Evolutionary conservation across 2,797 vertebrate species (phyloP).

Genomic region (Danionella dracula): DNA sequence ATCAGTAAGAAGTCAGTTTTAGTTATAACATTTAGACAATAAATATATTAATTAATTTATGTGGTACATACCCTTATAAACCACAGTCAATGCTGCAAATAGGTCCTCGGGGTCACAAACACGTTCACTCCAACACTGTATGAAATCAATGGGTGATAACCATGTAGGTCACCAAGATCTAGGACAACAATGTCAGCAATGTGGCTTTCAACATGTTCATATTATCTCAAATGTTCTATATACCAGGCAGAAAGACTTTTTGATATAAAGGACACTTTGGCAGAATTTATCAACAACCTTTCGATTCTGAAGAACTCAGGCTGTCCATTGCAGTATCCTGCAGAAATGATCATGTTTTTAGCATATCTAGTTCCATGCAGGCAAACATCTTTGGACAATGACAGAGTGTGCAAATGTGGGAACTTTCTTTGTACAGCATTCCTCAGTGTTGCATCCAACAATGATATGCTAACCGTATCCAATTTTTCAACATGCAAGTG

Average conservation of each 20-base stretch:
- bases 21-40: too few species aligned
- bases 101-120: slow-evolving; percentile 12
- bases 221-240: slow-evolving; percentile 41
- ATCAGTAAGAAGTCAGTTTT: not conserved
- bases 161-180: not conserved
- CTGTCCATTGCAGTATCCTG: slow-evolving; percentile 37
- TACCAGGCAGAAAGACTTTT: slow-evolving; percentile 35
- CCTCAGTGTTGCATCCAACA: not conserved
- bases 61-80: not conserved
- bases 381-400: slow-evolving; percentile 24
- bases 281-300: slow-evolving; percentile 1
- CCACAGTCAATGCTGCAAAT: not conserved
- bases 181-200: slow-evolving; percentile 22
- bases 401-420: slow-evolving; percentile 23
- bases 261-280: not conserved
- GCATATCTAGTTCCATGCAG: slow-evolving; percentile 36
- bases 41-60: too few species aligned
- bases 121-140: slow-evolving; percentile 30
- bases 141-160: not conserved
- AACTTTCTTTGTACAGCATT: slow-evolving; percentile 1
- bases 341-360: slow-evolving; percentile 36
- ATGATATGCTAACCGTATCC: not conserved
- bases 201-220: slow-evolving; percentile 25
- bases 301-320: slow-evolving; percentile 36
- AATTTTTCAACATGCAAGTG: not conserved